phyloP scores from a whole-genome alignment of 2,113 vertebrate species.

The Chaetops frenatus region DNA sequence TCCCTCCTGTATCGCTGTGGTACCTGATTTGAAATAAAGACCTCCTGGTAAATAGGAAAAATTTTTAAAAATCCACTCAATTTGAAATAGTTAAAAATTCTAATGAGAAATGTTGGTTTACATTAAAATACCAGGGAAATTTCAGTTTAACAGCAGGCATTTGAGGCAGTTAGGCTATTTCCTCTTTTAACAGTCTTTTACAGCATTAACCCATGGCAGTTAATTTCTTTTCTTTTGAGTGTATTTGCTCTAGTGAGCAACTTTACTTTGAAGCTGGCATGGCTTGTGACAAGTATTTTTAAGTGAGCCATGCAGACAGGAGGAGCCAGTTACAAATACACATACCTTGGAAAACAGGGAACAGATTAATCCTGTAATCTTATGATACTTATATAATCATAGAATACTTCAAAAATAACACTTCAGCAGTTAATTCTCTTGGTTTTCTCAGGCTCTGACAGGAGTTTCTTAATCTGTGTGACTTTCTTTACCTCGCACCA shows the following conservation, averaged over 20 bases:
- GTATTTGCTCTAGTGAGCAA: neutral
- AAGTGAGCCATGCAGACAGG: neutral
- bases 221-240: neutral
- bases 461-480: neutral
- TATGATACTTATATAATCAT: neutral
- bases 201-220: neutral
- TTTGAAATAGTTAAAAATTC: neutral
- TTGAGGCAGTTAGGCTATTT: neutral
- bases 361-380: neutral
- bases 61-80: neutral
- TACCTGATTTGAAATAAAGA: conserved; percentile 68
- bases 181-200: neutral
- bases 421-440: neutral
- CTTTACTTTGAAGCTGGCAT: neutral
- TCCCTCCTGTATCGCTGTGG: conserved; percentile 83
- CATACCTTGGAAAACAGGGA: neutral
- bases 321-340: neutral
- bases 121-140: neutral
- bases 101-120: neutral
- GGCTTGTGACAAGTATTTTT: neutral
- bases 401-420: neutral
- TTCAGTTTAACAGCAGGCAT: neutral
- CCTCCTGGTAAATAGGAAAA: neutral
- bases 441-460: neutral
- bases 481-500: conserved; percentile 80